Base-by-base conservation (phyloP, 2,888 invertebrate genomes). In the Perdita meconis region DNA sequence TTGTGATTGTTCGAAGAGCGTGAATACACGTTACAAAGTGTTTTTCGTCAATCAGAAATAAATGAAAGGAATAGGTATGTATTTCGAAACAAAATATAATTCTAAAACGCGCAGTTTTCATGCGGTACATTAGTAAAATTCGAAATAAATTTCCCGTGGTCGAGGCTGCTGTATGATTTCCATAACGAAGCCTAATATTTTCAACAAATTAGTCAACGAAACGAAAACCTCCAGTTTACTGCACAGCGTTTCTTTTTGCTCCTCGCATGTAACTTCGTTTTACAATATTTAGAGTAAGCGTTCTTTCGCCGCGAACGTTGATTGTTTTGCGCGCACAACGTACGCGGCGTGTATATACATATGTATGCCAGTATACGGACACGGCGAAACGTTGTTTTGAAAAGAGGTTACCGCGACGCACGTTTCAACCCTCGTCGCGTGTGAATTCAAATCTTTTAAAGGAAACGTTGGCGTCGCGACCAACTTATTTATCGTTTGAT, bases 121-220 rank as follows among this genome's bases (percentile, higher is more conserved):
- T 0, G 13, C 12, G 19, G n/a, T 12, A 47, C n/a, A 56, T 50
- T 56, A 16, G 47, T 16, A 16, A 22, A 56, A 50, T 70, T 65
- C 47, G 36, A 50, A 65, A 38, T 30, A 65, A 70, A 47, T n/a
- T 50, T 16, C 10, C 13, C 22, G 40, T 5, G 47, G 44, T 26
- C 53, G 36, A 22, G n/a, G n/a, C n/a, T n/a, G 55, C 38, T 8
- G 19, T 42, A 12, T 53, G 60, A n/a, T n/a, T n/a, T n/a, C n/a
- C n/a, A n/a, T n/a, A n/a, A n/a, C n/a, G n/a, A n/a, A n/a, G n/a
- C n/a, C n/a, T n/a, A n/a, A n/a, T n/a, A n/a, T n/a, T 40, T 13
- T 12, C 4, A 26, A 47, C 16, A 42, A 55, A 13, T 56, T 70
- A 4, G 12, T 8, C 34, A 1, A 10, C 19, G n/a, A 0, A 34